Conservation (phyloP, 2,888 invertebrate genomes). For the Campaea margaritaria region DNA sequence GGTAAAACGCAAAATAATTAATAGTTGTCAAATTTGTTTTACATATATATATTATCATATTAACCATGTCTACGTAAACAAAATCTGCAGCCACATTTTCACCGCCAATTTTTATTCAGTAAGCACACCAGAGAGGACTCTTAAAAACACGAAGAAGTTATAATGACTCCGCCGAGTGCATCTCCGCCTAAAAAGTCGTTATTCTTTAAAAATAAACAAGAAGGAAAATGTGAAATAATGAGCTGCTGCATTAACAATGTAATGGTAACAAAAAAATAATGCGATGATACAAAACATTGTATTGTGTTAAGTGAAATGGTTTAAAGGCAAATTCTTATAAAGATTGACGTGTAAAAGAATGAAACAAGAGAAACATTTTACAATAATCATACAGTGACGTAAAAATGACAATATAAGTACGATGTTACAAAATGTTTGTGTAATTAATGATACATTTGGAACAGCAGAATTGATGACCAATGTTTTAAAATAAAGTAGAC, state of each 20-base stretch:
- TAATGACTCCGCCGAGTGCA: slow-evolving; percentile 34
- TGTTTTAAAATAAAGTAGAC: no score
- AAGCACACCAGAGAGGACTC: slow-evolving; percentile 16
- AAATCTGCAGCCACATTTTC: background rate
- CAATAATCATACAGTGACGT: background rate
- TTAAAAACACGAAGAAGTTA: slow-evolving; percentile 31
- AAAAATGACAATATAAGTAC: background rate
- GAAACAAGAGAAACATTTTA: no score
- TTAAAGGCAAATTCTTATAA: no score
- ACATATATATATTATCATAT: no score
- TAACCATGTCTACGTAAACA: background rate
- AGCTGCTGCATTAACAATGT: slow-evolving; percentile 32
- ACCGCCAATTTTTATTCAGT: slow-evolving; percentile 15
- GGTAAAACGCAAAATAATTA: no score
- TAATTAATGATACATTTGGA: no score
- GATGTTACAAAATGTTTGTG: background rate
- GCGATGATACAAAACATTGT: background rate
- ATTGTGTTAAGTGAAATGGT: background rate
- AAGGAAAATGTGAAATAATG: slow-evolving; percentile 32
- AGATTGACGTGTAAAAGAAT: no score
- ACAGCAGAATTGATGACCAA: no score
- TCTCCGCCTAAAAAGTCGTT: slow-evolving; percentile 30
- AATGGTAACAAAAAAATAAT: slow-evolving; percentile 6
- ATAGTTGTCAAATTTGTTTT: no score
- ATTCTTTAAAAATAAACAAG: slow-evolving; percentile 38